These are phyloP conservation scores for Protonibea diacanthus DNA, from an alignment of 2,797 vertebrate genomes.

Conservation along the genomic window DNA sequence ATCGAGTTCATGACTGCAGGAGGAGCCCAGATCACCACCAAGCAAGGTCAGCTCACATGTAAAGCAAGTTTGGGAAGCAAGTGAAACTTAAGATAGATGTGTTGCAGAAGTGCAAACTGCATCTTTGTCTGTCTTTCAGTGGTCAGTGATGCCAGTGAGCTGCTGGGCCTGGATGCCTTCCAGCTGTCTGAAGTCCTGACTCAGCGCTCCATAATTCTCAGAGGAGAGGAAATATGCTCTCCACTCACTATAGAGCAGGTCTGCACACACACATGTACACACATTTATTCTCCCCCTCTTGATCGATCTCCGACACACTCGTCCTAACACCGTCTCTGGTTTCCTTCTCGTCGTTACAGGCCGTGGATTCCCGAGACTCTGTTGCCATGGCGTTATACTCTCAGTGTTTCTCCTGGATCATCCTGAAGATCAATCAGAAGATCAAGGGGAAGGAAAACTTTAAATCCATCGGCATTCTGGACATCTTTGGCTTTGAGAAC, in stretches of 20 bases:
- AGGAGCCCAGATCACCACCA: slow-evolving; percentile 93
- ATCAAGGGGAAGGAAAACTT: slow-evolving; percentile 95
- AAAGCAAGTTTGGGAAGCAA: not conserved
- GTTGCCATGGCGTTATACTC: slow-evolving; percentile 95
- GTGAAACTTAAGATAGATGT: not conserved
- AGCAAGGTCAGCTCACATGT: slow-evolving; percentile 85
- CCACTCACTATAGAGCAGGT: slow-evolving; percentile 96
- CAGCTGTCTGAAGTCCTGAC: slow-evolving; percentile 95
- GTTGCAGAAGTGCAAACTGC: slow-evolving; percentile 3
- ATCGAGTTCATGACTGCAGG: slow-evolving; percentile 95
- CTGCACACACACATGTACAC: slow-evolving; percentile 8
- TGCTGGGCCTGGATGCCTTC: slow-evolving; percentile 92
- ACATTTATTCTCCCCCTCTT: not conserved
- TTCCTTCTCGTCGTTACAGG: slow-evolving; percentile 78
- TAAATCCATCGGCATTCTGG: slow-evolving; percentile 95
- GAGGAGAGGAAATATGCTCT: slow-evolving; percentile 95
- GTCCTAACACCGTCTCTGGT: not conserved
- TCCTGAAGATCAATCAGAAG: slow-evolving; percentile 93
- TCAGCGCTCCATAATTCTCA: slow-evolving; percentile 94
- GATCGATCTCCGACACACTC: not conserved
- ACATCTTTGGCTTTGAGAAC: slow-evolving; percentile 97
- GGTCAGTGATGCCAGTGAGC: slow-evolving; percentile 89
- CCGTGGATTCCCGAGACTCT: slow-evolving; percentile 92
- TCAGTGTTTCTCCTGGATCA: slow-evolving; percentile 96
- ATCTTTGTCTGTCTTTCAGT: slow-evolving; percentile 77